A percentile compares a stretch with the other conserved stretches of the same genome.
Evolutionary conservation across 2,888 invertebrate species (phyloP).

Genomic region (Aleiodes testaceus): DNA sequence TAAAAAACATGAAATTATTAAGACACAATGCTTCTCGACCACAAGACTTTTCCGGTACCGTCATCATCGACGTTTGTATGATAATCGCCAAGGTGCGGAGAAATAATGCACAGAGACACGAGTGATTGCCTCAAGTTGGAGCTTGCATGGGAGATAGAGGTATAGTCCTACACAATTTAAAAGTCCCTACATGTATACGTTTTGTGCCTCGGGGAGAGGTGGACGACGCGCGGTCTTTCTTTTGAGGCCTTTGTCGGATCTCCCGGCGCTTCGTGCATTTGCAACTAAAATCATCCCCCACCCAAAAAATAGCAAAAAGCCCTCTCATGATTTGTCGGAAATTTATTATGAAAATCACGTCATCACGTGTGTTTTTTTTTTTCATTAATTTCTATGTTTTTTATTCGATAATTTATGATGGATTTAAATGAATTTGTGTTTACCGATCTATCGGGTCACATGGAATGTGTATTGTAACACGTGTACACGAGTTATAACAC

Average conservation of each 20-base stretch:
- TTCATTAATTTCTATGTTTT: too few species aligned
- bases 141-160: slow-evolving; percentile 39
- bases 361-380: slow-evolving; percentile 44
- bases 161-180: slow-evolving; percentile 33
- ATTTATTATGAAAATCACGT: slow-evolving; percentile 69
- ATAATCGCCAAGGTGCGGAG: slow-evolving; percentile 71
- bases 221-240: slow-evolving; percentile 62
- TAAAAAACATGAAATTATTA: slow-evolving; percentile 1
- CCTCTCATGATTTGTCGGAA: slow-evolving; percentile 67
- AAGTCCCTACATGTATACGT: slow-evolving; percentile 11
- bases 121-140: slow-evolving; percentile 37
- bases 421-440: slow-evolving; percentile 21
- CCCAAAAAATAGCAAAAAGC: slow-evolving; percentile 44
- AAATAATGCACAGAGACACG: slow-evolving; percentile 54
- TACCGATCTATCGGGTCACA: slow-evolving; percentile 19
- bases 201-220: slow-evolving; percentile 32
- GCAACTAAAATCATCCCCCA: slow-evolving; percentile 72
- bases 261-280: slow-evolving; percentile 72
- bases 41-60: slow-evolving; percentile 65
- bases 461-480: slow-evolving; percentile 6
- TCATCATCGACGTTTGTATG: slow-evolving; percentile 71
- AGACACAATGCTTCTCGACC: slow-evolving; percentile 53
- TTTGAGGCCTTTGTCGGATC: slow-evolving; percentile 70
- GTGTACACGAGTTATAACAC: slow-evolving; percentile 22
- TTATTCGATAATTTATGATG: too few species aligned